A percentile compares a stretch with the other conserved stretches of the same genome.
These are phyloP conservation scores for Mythimna pallens DNA, from an alignment of 2,888 invertebrate species.

Conservation along the genomic window DNA sequence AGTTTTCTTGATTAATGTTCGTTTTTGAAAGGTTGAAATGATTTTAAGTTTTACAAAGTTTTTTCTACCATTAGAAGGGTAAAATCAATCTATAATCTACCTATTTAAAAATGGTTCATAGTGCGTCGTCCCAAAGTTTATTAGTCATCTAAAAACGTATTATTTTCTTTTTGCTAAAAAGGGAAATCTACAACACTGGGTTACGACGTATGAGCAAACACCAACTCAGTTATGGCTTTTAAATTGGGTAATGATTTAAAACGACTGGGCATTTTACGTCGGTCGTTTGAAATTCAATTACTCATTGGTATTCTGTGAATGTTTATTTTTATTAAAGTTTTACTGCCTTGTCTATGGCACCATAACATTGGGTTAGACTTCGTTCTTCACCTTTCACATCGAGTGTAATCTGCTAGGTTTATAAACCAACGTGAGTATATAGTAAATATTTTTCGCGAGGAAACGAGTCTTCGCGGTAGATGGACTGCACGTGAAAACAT, in stretches of 20 bases:
- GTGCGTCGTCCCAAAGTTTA: neutral
- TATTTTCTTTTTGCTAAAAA: neutral
- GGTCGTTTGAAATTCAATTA: slow-evolving; percentile 41
- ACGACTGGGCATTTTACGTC: slow-evolving; percentile 20
- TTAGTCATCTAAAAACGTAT: neutral
- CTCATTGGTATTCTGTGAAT: slow-evolving; percentile 14
- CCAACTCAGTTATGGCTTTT: slow-evolving; percentile 33
- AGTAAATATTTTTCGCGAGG: no score
- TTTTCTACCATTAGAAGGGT: neutral
- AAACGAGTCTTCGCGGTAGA: no score
- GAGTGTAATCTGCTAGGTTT: neutral
- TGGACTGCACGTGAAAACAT: no score
- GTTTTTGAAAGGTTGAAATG: slow-evolving; percentile 8
- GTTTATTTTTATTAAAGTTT: slow-evolving; percentile 33
- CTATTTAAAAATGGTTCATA: neutral
- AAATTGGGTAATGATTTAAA: slow-evolving; percentile 49
- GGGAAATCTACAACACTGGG: slow-evolving; percentile 1
- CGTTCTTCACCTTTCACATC: slow-evolving; percentile 6
- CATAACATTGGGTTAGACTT: slow-evolving; percentile 4
- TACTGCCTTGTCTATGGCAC: slow-evolving; percentile 8
- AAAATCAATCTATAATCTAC: neutral
- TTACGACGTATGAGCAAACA: slow-evolving; percentile 17
- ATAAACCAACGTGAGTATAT: neutral
- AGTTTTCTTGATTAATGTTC: slow-evolving; percentile 41
- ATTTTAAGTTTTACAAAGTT: slow-evolving; percentile 11